Percentiles rank a stretch among this genome's conserved stretches.
Conservation (phyloP, 2,797 vertebrate species). For the Cynodonichthys magdalenae region DNA sequence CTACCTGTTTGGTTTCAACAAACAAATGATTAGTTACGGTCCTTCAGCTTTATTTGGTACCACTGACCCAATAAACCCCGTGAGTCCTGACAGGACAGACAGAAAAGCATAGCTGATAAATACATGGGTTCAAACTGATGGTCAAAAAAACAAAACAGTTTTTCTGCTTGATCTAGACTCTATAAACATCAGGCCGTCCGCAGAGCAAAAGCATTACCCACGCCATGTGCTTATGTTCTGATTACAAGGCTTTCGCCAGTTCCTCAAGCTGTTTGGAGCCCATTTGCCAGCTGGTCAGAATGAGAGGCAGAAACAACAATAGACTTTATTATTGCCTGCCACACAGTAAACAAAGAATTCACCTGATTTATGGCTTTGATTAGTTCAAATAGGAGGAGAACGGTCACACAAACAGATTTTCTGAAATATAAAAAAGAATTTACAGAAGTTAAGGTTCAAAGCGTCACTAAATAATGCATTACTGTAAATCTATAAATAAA, state of each 20-base stretch:
- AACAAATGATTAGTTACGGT: slow-evolving; percentile 4
- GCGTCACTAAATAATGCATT: not conserved
- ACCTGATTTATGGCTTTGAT: slow-evolving; percentile 15
- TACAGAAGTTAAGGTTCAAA: slow-evolving; percentile 3
- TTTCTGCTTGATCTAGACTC: slow-evolving; percentile 15
- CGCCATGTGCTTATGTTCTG: slow-evolving; percentile 5
- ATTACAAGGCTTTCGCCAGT: not conserved
- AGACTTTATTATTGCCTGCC: slow-evolving; percentile 9
- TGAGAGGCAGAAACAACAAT: slow-evolving; percentile 19
- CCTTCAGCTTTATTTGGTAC: not conserved
- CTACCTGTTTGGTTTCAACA: slow-evolving; percentile 13
- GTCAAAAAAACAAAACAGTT: slow-evolving; percentile 23
- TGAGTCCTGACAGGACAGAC: slow-evolving; percentile 10
- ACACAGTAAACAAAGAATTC: not conserved
- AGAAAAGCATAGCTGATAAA: slow-evolving; percentile 3
- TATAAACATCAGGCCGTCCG: slow-evolving; percentile 23
- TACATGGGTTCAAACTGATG: not conserved
- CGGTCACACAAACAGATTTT: slow-evolving; percentile 2
- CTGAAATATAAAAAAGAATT: not conserved
- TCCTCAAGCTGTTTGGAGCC: slow-evolving; percentile 17
- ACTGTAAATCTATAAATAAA: not conserved
- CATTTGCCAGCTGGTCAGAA: slow-evolving; percentile 36
- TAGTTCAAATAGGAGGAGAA: slow-evolving; percentile 13
- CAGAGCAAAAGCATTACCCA: slow-evolving; percentile 17
- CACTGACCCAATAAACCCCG: not conserved